Percentiles rank a stretch among this genome's conserved stretches.
Evolutionary conservation across 2,113 vertebrate genomes (phyloP).

Genomic region (Cyrtonyx montezumae): DNA sequence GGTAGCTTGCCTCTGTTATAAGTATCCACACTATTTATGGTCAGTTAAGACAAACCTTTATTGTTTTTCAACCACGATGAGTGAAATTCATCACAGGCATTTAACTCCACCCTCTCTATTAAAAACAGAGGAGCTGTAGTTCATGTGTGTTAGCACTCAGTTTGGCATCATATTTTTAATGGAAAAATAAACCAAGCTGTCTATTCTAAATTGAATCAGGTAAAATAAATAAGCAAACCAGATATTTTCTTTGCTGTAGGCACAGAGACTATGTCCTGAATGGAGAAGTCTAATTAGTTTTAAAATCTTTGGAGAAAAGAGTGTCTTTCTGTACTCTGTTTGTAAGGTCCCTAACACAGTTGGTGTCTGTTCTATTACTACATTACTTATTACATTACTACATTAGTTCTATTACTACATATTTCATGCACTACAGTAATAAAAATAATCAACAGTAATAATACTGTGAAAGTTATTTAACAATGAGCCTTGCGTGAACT

Average conservation of each 20-base stretch:
- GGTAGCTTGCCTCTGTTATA: conserved; percentile 44
- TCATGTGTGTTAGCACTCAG: conserved; percentile 37
- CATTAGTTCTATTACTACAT: conserved; percentile 7
- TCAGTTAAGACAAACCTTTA: conserved; percentile 17
- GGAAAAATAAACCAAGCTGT: conserved; percentile 62
- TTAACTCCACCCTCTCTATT: conserved; percentile 6
- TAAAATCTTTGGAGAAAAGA: conserved; percentile 8
- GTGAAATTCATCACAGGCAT: conserved; percentile 49
- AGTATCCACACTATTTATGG: background rate
- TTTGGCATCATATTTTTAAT: conserved; percentile 50
- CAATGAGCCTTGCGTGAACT: background rate
- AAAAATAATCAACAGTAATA: conserved; percentile 3
- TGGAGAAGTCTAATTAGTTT: conserved; percentile 35
- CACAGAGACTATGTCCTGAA: background rate
- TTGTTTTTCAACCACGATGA: conserved; percentile 33
- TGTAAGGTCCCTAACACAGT: conserved; percentile 1
- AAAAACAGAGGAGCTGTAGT: conserved; percentile 35
- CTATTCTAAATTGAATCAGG: conserved; percentile 44
- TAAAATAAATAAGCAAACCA: conserved; percentile 67
- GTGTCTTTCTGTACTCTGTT: conserved; percentile 12
- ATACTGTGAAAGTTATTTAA: background rate
- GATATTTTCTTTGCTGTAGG: conserved; percentile 66
- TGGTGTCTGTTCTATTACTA: background rate
- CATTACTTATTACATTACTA: no score
- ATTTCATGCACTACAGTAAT: conserved; percentile 3